These are phyloP conservation scores for Ginglymostoma cirratum DNA, from an alignment of 2,113 vertebrate species.

Conservation along the genomic window DNA sequence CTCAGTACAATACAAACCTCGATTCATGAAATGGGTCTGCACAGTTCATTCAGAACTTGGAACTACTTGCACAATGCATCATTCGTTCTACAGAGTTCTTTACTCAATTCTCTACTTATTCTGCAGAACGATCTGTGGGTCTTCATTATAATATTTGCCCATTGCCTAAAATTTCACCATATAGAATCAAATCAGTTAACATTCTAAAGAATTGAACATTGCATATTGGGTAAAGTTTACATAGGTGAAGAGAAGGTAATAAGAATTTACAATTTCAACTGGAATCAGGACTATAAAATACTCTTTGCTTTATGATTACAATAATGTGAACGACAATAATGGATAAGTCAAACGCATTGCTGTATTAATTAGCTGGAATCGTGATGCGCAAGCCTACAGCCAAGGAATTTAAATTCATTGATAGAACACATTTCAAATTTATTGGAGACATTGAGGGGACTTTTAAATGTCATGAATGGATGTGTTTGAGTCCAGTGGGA, in stretches of 20 bases:
- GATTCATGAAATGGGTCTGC: background rate
- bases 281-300: background rate
- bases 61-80: background rate
- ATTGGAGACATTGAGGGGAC: background rate
- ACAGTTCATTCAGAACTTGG: background rate
- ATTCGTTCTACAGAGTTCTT: background rate
- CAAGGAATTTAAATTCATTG: background rate
- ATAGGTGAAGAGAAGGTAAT: background rate
- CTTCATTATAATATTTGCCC: background rate
- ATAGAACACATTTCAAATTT: background rate
- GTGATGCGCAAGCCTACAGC: background rate
- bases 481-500: background rate
- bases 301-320: background rate
- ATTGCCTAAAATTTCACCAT: background rate
- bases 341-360: background rate
- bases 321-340: background rate
- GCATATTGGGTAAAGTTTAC: background rate
- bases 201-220: background rate
- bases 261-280: background rate
- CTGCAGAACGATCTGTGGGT: background rate
- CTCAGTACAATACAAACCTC: background rate
- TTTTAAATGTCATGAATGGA: background rate
- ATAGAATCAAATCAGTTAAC: background rate
- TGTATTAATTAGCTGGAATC: background rate
- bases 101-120: background rate